A percentile compares a stretch with the other conserved stretches of the same genome.
phyloP scores from a whole-genome alignment of 2,888 invertebrate genomes.

The Anthrax anthrax region DNA sequence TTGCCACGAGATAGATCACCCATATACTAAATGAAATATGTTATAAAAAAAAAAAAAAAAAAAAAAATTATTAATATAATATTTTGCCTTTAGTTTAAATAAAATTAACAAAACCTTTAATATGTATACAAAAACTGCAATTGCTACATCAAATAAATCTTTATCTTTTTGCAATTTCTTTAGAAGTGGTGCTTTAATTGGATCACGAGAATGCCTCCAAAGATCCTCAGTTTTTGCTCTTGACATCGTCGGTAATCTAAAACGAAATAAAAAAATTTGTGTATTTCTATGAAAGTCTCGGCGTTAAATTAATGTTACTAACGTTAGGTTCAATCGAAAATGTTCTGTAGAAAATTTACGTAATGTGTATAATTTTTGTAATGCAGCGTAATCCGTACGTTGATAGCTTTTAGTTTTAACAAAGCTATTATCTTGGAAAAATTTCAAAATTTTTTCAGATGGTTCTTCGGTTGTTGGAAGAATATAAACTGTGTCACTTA shows the following conservation, averaged over 20 bases:
- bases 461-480: conserved; percentile 71
- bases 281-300: too few species aligned
- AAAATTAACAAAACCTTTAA: conserved; percentile 44
- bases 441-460: conserved; percentile 46
- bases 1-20: conserved; percentile 79
- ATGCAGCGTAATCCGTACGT: conserved; percentile 38
- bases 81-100: background rate
- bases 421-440: conserved; percentile 44
- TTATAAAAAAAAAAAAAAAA: background rate
- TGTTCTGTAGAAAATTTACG: conserved; percentile 71
- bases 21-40: conserved; percentile 44
- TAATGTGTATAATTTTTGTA: conserved; percentile 64
- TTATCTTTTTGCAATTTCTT: conserved; percentile 59
- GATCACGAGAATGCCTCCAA: conserved; percentile 71
- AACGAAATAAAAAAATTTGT: conserved; percentile 13
- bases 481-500: conserved; percentile 73
- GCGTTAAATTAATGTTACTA: conserved; percentile 3
- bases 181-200: conserved; percentile 67
- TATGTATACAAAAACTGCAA: conserved; percentile 58
- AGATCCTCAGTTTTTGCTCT: conserved; percentile 53
- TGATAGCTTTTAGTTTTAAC: conserved; percentile 34
- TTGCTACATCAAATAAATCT: conserved; percentile 54
- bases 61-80: background rate
- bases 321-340: conserved; percentile 42
- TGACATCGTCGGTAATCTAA: conserved; percentile 40